These are phyloP conservation scores for Trachelus stipa DNA, from an alignment of 2,888 invertebrate genomes.

Conservation along the genomic window DNA sequence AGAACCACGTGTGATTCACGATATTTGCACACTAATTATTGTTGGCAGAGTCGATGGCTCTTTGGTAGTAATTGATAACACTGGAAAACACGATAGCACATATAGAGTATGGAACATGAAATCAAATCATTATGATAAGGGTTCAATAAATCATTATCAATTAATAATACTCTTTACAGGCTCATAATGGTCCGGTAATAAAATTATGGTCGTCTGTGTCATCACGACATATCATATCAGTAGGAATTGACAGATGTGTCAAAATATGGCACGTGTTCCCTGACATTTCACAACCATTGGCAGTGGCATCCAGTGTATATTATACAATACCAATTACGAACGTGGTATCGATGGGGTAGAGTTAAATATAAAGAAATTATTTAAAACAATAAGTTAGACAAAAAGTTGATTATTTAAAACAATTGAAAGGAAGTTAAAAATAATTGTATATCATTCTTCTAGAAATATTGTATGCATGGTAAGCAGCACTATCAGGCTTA, in stretches of 20 bases:
- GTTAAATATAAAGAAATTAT: not conserved
- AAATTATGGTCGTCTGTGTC: conserved; percentile 32
- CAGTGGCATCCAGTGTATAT: conserved; percentile 35
- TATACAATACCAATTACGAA: conserved; percentile 37
- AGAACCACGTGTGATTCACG: conserved; percentile 33
- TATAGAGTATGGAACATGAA: conserved; percentile 19
- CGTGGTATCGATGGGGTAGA: conserved; percentile 39
- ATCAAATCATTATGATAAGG: no score
- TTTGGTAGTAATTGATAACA: conserved; percentile 36
- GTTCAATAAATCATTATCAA: not conserved
- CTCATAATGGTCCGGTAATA: conserved; percentile 38
- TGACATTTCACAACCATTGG: conserved; percentile 34
- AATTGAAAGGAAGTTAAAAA: not conserved
- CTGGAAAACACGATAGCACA: conserved; percentile 34
- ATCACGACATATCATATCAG: conserved; percentile 34
- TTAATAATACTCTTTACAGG: conserved; percentile 24
- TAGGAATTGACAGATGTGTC: conserved; percentile 42
- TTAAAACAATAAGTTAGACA: not conserved
- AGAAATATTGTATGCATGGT: conserved; percentile 38
- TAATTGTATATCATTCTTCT: no score
- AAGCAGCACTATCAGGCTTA: conserved; percentile 27
- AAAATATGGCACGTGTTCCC: conserved; percentile 49
- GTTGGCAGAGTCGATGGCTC: conserved; percentile 42
- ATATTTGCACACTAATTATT: conserved; percentile 35
- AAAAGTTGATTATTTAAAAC: not conserved